Base-by-base conservation (phyloP, 2,888 invertebrate species). In the Tetranychus truncatus region DNA sequence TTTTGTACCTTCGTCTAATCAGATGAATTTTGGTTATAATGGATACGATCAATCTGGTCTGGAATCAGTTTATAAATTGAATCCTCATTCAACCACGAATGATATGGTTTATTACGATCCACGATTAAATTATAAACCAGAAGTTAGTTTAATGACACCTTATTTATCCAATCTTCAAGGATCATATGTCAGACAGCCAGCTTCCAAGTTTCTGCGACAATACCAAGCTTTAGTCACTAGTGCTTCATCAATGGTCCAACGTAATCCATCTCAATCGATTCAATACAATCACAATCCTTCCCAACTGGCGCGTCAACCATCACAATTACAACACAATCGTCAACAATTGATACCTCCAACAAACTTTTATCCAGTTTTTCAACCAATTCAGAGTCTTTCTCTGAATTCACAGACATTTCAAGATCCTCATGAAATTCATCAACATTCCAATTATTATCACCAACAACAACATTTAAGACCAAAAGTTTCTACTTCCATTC, bases 301-400 rank as follows among this genome's bases (percentile, higher is more conserved):
- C 6, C 55, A 55, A 15, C 55, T 9, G 15, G 1, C 9, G 55
- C 55, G 15, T 9, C 55, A 55, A 55, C 55, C 55, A 55, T 5
- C 55, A 55, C 55, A 55, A 81, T 82, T 11, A 69, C 34, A 69
- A 6, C 11, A 9, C 9, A 69, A 69, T 69, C 69, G 34, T 69
- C 69, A 69, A 69, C 69, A 69, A 69, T 69, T n/a, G 0, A 34
- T n/a, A 7, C 15, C 55, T 15, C 15, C 55, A 55, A 9, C 55
- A 55, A 55, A 9, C 9, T 55, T 55, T 55, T 55, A 55, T 55
- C 55, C 55, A 15, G 55, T 55, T 55, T 55, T 55, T 3, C 55
- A 55, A 7, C 55, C 55, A 15, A 15, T 55, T 55, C 55, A 55
- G 3, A 55, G 55, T 55, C 2, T 55, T 15, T 15, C 55, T 55